Percentiles rank a stretch among this genome's conserved stretches.
Evolutionary conservation across 2,113 vertebrate genomes (phyloP).

Genomic region (Calyptomena viridis): DNA sequence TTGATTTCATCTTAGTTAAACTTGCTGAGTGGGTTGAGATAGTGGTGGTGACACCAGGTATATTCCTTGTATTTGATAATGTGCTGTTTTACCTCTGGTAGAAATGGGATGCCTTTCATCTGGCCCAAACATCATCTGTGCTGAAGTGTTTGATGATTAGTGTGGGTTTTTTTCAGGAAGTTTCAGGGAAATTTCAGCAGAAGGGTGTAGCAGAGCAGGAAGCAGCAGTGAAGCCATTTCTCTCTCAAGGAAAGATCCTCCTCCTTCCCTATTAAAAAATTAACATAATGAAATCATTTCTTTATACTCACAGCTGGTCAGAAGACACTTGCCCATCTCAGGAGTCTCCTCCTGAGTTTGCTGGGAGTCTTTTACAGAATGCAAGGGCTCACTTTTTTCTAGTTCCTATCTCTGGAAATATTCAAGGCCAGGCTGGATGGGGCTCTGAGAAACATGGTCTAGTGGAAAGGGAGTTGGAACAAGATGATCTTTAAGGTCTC

Average conservation of each 20-base stretch:
- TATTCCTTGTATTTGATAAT: neutral
- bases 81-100: neutral
- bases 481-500: neutral
- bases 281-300: neutral
- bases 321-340: neutral
- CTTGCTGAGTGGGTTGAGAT: accelerated
- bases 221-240: neutral
- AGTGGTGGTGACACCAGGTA: accelerated
- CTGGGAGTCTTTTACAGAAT: neutral
- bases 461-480: neutral
- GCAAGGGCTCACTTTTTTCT: neutral
- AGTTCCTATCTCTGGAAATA: neutral
- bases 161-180: neutral
- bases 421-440: neutral
- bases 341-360: neutral
- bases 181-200: neutral
- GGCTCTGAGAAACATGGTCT: neutral
- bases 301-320: neutral
- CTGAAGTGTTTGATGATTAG: neutral
- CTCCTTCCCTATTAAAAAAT: neutral
- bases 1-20: neutral
- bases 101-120: neutral
- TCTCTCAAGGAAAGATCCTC: neutral
- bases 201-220: neutral
- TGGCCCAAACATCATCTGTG: neutral